A percentile compares a stretch with the other conserved stretches of the same genome.
Evolutionary conservation across 1,140 invertebrate species (phyloP).

Genomic region (Megalonaias nervosa): DNA sequence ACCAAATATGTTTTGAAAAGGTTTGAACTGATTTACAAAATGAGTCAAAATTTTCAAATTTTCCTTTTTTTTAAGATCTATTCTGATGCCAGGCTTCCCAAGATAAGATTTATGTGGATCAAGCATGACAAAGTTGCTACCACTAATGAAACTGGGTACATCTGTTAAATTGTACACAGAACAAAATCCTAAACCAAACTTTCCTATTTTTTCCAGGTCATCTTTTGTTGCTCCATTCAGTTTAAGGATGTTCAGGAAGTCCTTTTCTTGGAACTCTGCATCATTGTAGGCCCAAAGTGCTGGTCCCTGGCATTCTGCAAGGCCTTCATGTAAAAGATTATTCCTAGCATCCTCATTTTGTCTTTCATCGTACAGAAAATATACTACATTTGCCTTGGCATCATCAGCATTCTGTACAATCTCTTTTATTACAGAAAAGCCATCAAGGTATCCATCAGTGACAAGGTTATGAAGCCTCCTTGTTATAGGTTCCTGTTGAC

Average conservation of each 20-base stretch:
- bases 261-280: conserved; percentile 47
- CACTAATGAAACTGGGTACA: conserved; percentile 60
- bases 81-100: conserved; percentile 25
- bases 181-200: conserved; percentile 65
- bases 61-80: conserved; percentile 25
- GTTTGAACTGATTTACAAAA: conserved; percentile 53
- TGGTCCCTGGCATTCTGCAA: conserved; percentile 51
- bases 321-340: conserved; percentile 49
- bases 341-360: background rate
- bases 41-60: conserved; percentile 34
- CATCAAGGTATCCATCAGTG: background rate
- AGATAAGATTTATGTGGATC: conserved; percentile 60
- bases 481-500: background rate
- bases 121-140: conserved; percentile 58
- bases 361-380: too few species aligned
- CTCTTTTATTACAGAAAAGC: background rate
- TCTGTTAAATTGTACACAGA: conserved; percentile 66
- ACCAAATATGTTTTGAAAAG: conserved; percentile 52
- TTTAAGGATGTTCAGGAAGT: conserved; percentile 53
- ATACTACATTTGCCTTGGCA: background rate
- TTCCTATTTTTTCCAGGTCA: conserved; percentile 57
- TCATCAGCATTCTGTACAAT: too few species aligned
- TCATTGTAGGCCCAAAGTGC: conserved; percentile 58
- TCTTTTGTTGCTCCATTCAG: conserved; percentile 59
- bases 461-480: background rate